Evolutionary conservation across 2,113 vertebrate genomes (phyloP).

Genomic region (Lagopus leucura): DNA sequence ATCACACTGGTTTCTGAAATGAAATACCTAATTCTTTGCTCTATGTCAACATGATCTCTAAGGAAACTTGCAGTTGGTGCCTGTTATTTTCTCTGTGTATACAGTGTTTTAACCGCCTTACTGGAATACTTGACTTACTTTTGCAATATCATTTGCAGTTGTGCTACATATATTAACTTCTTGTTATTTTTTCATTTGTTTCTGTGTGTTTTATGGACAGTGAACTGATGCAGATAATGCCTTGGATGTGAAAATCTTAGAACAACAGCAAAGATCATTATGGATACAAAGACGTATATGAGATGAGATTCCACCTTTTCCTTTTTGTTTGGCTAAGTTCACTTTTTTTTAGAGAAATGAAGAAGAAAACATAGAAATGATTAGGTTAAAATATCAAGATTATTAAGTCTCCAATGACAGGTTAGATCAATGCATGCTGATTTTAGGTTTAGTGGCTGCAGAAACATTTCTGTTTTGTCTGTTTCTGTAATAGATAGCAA

Average conservation of each 20-base stretch:
- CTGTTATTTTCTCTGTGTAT: not conserved
- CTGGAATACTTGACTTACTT: not conserved
- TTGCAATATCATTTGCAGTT: not conserved
- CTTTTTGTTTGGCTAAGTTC: not conserved
- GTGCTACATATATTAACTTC: accelerated
- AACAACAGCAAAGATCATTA: not conserved
- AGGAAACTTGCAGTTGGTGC: not conserved
- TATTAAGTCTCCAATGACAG: not conserved
- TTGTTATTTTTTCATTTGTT: not conserved
- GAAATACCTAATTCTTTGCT: not conserved
- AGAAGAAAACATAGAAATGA: not conserved
- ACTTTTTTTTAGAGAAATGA: not conserved
- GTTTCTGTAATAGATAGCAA: conserved; percentile 13
- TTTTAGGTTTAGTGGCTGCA: conserved; percentile 24
- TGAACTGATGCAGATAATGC: not conserved
- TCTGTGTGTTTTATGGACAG: not conserved
- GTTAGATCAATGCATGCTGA: conserved; percentile 29
- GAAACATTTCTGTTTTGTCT: not conserved
- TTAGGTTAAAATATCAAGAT: conserved; percentile 1
- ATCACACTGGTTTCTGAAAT: not conserved
- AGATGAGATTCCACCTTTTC: not conserved
- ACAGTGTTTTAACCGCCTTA: not conserved
- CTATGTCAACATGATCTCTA: not conserved
- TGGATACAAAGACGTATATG: not conserved
- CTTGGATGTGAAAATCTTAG: not conserved